Evolutionary conservation across 1,140 invertebrate genomes (phyloP).

Genomic region (Cotesia typhae): DNA sequence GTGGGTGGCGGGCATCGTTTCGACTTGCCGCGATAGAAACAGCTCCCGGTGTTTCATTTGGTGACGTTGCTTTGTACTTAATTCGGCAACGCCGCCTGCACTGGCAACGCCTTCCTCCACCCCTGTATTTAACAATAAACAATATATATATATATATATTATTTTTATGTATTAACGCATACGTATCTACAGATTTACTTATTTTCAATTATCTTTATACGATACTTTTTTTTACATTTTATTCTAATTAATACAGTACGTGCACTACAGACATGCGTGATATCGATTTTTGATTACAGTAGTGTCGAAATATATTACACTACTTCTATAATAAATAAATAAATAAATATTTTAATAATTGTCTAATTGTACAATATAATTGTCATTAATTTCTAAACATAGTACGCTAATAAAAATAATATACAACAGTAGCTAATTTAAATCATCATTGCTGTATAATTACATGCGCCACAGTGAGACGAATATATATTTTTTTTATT

Average conservation of each 20-base stretch:
- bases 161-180: slow-evolving; percentile 22
- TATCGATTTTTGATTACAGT: slow-evolving; percentile 12
- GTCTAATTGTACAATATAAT: no score
- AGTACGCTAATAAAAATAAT: no score
- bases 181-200: slow-evolving; percentile 21
- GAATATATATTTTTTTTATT: no score
- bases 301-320: not conserved
- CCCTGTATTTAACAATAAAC: slow-evolving; percentile 54
- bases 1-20: slow-evolving; percentile 97
- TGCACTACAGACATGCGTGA: slow-evolving; percentile 9
- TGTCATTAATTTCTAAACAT: no score
- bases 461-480: no score
- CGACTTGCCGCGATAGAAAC: slow-evolving; percentile 97
- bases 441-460: no score
- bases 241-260: no score
- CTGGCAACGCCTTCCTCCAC: slow-evolving; percentile 65
- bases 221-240: no score
- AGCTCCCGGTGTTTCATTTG: slow-evolving; percentile 97
- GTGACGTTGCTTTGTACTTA: slow-evolving; percentile 83
- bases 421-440: no score
- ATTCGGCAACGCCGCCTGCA: slow-evolving; percentile 66
- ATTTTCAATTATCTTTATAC: no score
- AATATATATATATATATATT: slow-evolving; percentile 35
- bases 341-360: no score
- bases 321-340: not conserved